Base-by-base conservation (phyloP, 2,113 vertebrate species). In the Polyodon spathula region DNA sequence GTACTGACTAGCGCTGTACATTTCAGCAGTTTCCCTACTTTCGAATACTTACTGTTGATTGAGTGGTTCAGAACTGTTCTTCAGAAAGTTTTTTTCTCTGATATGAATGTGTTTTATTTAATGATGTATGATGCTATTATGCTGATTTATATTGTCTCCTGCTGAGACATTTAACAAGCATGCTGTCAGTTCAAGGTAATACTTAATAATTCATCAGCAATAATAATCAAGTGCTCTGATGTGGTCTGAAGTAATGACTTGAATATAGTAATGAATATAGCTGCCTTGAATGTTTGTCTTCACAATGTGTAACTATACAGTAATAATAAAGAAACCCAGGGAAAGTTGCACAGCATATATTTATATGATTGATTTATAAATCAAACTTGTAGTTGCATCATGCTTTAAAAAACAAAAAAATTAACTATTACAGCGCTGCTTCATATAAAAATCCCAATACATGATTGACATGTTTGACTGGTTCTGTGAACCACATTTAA, bases 141-240 rank as follows among this genome's bases (percentile, higher is more conserved):
- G 56, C 6, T 58, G 56, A 58, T 58, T 58, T 58, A 58, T 58
- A 44, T n/a, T 4, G 40, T 58, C 17, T 16, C 40, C 8, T 1
- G 41, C 56, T 58, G 40, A 58, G 56, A 43, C 40, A 58, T 58
- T 43, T 44, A 58, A 44, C 40, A 16, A 58, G 40, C 41, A 58
- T 43, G 17, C 40, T 58, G 56, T 27, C 56, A 58, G 56, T 42
- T 44, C 41, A 58, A 58, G 15, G 56, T 16, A 58, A 58, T 58
- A 27, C 41, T 58, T 58, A 40, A 58, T 11, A 43, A 58, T 58
- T 10, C 1, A 58, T 58, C 40, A 58, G 12, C 40, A 27, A 43
- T 27, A 58, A 44, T 27, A 27, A 27, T 27, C 56, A 58, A 27
- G 15, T 44, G 40, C 12, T 58, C 2, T 57, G 56, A 57, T 41